These are phyloP conservation scores for Tortricodes alternella DNA, from an alignment of 2,888 invertebrate species.

Conservation along the genomic window DNA sequence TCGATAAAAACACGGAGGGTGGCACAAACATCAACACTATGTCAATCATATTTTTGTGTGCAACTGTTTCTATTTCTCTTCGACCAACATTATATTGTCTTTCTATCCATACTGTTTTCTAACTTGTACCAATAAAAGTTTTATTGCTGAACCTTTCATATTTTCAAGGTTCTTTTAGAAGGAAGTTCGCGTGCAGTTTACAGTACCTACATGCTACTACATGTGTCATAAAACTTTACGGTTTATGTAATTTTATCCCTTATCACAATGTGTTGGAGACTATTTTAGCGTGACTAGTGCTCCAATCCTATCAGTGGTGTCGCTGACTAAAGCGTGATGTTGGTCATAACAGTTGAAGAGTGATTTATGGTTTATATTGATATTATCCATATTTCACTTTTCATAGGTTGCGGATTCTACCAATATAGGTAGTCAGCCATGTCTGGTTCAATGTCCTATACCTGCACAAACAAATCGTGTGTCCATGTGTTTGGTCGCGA, in stretches of 20 bases:
- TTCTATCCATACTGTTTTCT: too few relatives aligned
- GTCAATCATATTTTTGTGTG: too few relatives aligned
- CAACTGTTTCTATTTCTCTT: too few relatives aligned
- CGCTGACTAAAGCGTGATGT: constrained; percentile 11
- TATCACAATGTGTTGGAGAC: neutral
- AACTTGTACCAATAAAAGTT: constrained; percentile 13
- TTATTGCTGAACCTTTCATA: constrained; percentile 10
- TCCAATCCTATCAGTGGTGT: neutral
- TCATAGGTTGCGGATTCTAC: too few relatives aligned
- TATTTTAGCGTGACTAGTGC: neutral
- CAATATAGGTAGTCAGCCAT: too few relatives aligned
- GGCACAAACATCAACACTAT: neutral
- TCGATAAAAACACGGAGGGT: too few relatives aligned
- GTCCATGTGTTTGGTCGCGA: too few relatives aligned
- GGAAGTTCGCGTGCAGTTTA: constrained; percentile 15
- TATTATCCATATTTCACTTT: neutral
- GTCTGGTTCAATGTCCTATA: too few relatives aligned
- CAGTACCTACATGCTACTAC: constrained; percentile 12
- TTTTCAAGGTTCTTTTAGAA: constrained; percentile 20
- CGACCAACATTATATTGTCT: too few relatives aligned
- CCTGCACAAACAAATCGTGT: too few relatives aligned
- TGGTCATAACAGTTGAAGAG: constrained; percentile 4
- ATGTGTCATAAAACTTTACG: neutral
- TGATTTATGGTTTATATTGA: constrained; percentile 3
- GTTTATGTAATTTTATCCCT: neutral